Conservation (phyloP, 2,888 invertebrate genomes). For the Branchipolynoe longqiensis region DNA sequence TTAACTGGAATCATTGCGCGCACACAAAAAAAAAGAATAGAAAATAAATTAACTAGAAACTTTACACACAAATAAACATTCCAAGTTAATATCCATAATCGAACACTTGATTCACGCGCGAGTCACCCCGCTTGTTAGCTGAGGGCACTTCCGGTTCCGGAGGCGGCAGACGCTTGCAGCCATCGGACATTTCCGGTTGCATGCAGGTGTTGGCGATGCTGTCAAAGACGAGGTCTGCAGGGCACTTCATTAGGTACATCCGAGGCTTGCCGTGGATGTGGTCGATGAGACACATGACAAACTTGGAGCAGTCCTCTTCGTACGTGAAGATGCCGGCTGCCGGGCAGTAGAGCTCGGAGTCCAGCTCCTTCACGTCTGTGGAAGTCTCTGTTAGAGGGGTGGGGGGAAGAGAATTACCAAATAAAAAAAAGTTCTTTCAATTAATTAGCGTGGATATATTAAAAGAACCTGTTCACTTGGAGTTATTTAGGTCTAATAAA, state of each 20-base stretch:
- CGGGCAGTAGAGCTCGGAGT: conserved; percentile 61
- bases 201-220: conserved; percentile 51
- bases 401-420: too few species aligned
- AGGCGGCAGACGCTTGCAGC: not conserved
- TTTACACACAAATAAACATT: not conserved
- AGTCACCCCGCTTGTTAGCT: not conserved
- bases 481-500: too few species aligned
- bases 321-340: conserved; percentile 65
- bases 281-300: conserved; percentile 66
- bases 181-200: conserved; percentile 32
- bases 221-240: conserved; percentile 64
- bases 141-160: not conserved
- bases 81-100: not conserved
- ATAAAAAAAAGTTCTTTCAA: too few species aligned
- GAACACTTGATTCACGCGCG: not conserved
- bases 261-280: conserved; percentile 57
- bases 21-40: too few species aligned
- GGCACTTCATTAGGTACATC: conserved; percentile 67
- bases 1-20: too few species aligned
- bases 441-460: too few species aligned
- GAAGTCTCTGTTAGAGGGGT: too few species aligned
- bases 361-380: conserved; percentile 40
- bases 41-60: not conserved
- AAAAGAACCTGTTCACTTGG: too few species aligned
- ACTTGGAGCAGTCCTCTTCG: conserved; percentile 66